Percentiles rank a stretch among this genome's conserved stretches.
phyloP scores from a whole-genome alignment of 2,113 vertebrate genomes.

The Amazona guildingii region DNA sequence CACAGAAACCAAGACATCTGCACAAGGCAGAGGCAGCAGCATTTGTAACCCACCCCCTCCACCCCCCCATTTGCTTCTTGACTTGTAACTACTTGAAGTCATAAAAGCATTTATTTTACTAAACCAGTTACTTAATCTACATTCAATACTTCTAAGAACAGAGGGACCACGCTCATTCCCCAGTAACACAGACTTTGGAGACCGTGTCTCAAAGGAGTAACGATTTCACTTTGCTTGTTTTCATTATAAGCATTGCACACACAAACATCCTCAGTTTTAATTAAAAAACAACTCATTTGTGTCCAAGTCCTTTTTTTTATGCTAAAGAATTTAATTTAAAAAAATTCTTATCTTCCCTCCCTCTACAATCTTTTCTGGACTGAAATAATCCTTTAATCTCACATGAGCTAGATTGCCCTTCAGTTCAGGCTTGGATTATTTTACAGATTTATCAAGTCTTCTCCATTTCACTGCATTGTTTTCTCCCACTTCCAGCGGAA shows the following conservation, averaged over 20 bases:
- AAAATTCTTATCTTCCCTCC: background rate
- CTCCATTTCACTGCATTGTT: background rate
- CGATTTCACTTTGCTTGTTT: background rate
- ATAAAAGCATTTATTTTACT: background rate
- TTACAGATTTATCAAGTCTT: slow-evolving; percentile 44
- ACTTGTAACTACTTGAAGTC: background rate
- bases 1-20: background rate
- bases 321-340: background rate
- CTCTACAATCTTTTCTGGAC: background rate
- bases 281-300: background rate
- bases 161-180: background rate
- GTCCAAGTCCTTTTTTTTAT: background rate
- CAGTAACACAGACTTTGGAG: background rate
- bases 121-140: background rate
- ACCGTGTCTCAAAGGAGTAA: background rate
- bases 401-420: background rate
- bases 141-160: background rate
- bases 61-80: background rate
- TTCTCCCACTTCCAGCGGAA: background rate
- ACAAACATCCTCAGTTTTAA: background rate
- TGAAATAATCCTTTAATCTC: slow-evolving; percentile 32
- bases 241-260: background rate
- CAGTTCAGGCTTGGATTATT: slow-evolving; percentile 40
- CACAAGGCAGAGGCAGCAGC: background rate
- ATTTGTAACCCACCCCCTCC: background rate